These are phyloP conservation scores for Entomyzon cyanotis DNA, from an alignment of 2,113 vertebrate species.

Conservation along the genomic window DNA sequence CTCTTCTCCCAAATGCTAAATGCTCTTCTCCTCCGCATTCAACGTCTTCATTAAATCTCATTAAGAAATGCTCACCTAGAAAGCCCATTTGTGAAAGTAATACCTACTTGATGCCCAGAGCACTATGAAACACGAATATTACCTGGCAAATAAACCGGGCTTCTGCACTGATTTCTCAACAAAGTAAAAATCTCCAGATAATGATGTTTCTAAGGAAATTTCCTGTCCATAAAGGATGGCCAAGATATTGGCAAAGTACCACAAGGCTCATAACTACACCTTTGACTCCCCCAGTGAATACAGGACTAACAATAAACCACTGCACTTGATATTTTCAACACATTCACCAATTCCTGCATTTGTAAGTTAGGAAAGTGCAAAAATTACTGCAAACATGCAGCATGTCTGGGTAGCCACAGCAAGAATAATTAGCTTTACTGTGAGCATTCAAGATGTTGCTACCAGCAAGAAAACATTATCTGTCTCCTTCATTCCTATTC, in stretches of 20 bases:
- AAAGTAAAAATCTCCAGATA: not conserved
- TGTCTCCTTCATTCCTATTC: constrained; percentile 51
- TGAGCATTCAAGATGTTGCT: constrained; percentile 23
- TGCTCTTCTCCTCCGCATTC: not conserved
- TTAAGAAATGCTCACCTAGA: not conserved
- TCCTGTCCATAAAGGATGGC: not conserved
- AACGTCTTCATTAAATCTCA: not conserved
- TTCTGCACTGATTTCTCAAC: not conserved
- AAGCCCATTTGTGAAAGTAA: not conserved
- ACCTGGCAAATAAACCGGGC: not conserved
- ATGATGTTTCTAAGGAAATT: not conserved
- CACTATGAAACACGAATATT: not conserved
- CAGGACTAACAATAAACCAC: not conserved
- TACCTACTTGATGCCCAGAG: not conserved
- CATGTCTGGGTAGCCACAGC: not conserved
- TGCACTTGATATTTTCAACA: not conserved
- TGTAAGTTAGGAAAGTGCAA: not conserved
- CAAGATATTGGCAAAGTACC: not conserved
- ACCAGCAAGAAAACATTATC: constrained; percentile 47
- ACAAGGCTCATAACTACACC: not conserved
- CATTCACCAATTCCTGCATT: not conserved
- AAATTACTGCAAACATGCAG: not conserved
- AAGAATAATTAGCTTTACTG: constrained; percentile 57
- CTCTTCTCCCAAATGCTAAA: not conserved
- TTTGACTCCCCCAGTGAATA: not conserved